Percentiles rank a stretch among this genome's conserved stretches.
Conservation (phyloP, 2,888 invertebrate species). For the Amaurobius ferox region DNA sequence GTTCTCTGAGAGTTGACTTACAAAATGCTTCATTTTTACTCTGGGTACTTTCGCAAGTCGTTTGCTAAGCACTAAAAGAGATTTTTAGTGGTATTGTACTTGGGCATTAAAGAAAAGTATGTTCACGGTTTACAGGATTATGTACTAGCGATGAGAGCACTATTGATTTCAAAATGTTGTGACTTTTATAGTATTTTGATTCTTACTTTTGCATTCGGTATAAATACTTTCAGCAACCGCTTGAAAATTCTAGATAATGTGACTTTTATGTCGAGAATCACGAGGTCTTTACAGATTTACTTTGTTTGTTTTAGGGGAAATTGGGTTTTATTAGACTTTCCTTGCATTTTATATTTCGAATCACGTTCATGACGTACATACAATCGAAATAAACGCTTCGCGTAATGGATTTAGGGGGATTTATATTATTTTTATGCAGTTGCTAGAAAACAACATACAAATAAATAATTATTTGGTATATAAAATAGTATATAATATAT, state of each 20-base stretch:
- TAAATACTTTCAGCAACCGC: background rate
- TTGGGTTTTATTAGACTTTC: too few relatives aligned
- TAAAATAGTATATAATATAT: background rate
- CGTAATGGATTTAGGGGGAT: background rate
- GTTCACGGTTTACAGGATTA: conserved; percentile 1
- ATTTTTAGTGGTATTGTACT: conserved; percentile 41
- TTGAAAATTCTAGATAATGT: background rate
- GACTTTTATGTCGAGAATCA: background rate
- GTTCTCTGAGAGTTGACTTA: conserved; percentile 15
- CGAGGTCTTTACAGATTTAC: too few relatives aligned
- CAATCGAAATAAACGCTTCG: background rate
- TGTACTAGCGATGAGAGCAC: background rate
- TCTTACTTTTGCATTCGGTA: conserved; percentile 1
- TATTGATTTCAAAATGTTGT: conserved; percentile 29
- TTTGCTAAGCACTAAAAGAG: conserved; percentile 41
- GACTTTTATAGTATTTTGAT: conserved; percentile 39
- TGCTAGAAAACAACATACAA: too few relatives aligned
- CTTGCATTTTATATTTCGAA: too few relatives aligned
- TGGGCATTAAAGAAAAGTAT: conserved; percentile 23
- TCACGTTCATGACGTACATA: too few relatives aligned
- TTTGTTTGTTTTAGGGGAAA: too few relatives aligned
- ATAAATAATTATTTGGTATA: background rate
- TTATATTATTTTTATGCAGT: too few relatives aligned
- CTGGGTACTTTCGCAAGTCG: background rate
- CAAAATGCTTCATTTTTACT: conserved; percentile 40